A percentile compares a stretch with the other conserved stretches of the same genome.
phyloP scores from a whole-genome alignment of 2,888 invertebrate species.

The Pollenia angustigena region DNA sequence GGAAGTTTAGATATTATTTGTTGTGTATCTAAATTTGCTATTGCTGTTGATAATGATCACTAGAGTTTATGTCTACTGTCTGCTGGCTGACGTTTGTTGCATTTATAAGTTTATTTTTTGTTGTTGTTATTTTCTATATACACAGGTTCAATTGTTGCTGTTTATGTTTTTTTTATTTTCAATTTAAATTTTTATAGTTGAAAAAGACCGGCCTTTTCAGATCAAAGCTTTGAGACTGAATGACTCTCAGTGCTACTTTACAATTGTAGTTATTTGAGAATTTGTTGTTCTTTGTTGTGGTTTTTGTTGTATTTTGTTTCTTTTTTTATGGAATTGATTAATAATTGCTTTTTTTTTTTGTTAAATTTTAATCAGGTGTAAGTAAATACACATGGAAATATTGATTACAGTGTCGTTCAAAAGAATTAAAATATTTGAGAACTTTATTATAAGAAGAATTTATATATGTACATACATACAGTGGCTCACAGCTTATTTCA shows the following conservation, averaged over 20 bases:
- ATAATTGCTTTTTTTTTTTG: not conserved
- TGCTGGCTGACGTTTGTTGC: constrained; percentile 28
- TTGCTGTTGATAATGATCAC: constrained; percentile 16
- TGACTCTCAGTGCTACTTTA: not conserved
- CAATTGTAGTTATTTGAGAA: constrained; percentile 33
- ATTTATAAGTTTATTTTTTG: constrained; percentile 28
- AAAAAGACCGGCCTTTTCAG: constrained; percentile 28
- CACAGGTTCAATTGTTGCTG: not conserved
- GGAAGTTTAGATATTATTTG: constrained; percentile 13
- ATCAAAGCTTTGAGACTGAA: constrained; percentile 16
- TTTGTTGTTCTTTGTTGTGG: constrained; percentile 24
- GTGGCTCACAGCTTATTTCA: no score
- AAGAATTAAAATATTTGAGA: not conserved
- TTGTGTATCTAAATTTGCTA: not conserved
- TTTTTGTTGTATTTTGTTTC: not conserved
- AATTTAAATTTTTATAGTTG: not conserved
- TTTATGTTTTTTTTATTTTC: not conserved
- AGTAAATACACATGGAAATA: not conserved
- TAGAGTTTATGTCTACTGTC: constrained; percentile 21
- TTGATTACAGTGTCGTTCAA: not conserved
- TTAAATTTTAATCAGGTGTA: not conserved
- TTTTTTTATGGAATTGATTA: constrained; percentile 8
- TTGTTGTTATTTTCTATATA: not conserved
- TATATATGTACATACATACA: no score
- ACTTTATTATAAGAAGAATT: no score